Evolutionary conservation across 2,888 invertebrate species (phyloP).

Genomic region (Hirtodrosophila trivittata): DNA sequence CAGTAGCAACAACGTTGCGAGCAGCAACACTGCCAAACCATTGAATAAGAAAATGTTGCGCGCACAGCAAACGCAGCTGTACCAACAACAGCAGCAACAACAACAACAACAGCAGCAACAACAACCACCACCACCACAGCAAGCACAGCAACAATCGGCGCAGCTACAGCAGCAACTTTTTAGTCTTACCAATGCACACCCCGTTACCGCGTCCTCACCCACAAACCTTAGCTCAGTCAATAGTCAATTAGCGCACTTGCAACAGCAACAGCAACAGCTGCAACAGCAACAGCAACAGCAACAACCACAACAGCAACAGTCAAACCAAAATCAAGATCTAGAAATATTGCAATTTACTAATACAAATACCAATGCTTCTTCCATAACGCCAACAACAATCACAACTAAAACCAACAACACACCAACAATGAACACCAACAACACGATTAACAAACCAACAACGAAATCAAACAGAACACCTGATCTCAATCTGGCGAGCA

Average conservation of each 20-base stretch:
- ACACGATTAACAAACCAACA: slow-evolving; percentile 37
- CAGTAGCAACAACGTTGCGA: slow-evolving; percentile 29
- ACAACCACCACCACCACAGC: slow-evolving; percentile 3
- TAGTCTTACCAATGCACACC: slow-evolving; percentile 36
- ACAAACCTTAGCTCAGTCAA: slow-evolving; percentile 54
- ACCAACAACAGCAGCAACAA: slow-evolving; percentile 73
- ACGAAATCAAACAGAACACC: slow-evolving; percentile 79
- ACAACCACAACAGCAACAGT: slow-evolving; percentile 56
- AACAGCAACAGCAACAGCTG: slow-evolving; percentile 67
- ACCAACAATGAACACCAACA: slow-evolving; percentile 37
- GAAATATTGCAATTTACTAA: slow-evolving; percentile 81
- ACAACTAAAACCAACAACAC: slow-evolving; percentile 15
- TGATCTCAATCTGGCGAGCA: slow-evolving; percentile 69
- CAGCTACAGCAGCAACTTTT: slow-evolving; percentile 12
- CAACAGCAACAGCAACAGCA: slow-evolving; percentile 56
- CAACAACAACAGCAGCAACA: slow-evolving; percentile 55
- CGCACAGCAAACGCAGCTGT: slow-evolving; percentile 82
- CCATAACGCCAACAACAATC: slow-evolving; percentile 52
- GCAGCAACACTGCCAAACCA: slow-evolving; percentile 63
- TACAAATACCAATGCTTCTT: slow-evolving; percentile 63
- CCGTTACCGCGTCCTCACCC: slow-evolving; percentile 52
- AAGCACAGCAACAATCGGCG: slow-evolving; percentile 4
- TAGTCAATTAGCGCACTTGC: slow-evolving; percentile 54
- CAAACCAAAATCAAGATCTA: slow-evolving; percentile 75
- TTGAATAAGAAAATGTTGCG: slow-evolving; percentile 83